Conservation (phyloP, 1,140 invertebrate genomes). For the Acromyrmex heyeri region DNA sequence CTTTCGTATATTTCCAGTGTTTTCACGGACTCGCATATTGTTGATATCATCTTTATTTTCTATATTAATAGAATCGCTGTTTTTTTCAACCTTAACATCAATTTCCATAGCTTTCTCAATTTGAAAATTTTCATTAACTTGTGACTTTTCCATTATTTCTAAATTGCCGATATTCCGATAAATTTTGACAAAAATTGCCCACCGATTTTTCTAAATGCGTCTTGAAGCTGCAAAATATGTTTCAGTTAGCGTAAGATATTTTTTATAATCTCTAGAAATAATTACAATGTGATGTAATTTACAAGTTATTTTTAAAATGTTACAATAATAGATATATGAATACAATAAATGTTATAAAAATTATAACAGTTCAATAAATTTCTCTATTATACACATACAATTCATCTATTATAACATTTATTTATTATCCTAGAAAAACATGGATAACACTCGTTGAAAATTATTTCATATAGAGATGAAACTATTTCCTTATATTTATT, state of each 20-base stretch:
- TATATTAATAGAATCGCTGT: no score
- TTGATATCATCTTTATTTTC: neutral
- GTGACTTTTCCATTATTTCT: neutral
- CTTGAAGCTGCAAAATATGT: constrained; percentile 5
- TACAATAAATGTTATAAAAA: constrained; percentile 26
- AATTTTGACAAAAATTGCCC: neutral
- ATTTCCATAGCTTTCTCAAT: neutral
- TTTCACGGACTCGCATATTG: neutral
- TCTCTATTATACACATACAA: neutral
- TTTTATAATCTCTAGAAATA: constrained; percentile 44
- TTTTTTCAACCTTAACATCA: neutral
- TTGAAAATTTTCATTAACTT: neutral
- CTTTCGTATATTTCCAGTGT: neutral
- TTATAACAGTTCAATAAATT: constrained; percentile 22
- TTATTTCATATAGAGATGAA: neutral
- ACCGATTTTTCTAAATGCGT: constrained; percentile 23
- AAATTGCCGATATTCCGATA: neutral
- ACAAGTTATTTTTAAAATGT: constrained; percentile 22
- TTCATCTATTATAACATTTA: constrained; percentile 16
- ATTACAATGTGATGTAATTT: constrained; percentile 31
- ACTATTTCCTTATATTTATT: neutral
- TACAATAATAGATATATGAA: constrained; percentile 2
- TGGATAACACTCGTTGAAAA: neutral
- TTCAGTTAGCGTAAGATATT: constrained; percentile 7
- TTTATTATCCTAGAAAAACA: neutral